Base-by-base conservation (phyloP, 2,888 invertebrate species). In the Himalopsyche japonica region DNA sequence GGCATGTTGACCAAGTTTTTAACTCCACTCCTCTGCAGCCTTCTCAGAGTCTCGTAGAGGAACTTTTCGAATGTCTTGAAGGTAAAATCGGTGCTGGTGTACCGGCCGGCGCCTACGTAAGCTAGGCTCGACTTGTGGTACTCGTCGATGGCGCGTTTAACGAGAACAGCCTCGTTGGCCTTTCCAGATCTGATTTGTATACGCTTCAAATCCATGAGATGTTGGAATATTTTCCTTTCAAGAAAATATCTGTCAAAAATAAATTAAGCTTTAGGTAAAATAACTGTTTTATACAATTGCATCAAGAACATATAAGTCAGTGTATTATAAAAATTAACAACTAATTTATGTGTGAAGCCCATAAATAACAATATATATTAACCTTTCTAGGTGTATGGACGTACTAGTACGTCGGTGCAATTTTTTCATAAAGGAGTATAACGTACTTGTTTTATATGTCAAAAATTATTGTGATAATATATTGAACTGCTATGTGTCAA, bases 191-290 rank as follows among this genome's bases (percentile, higher is more conserved):
- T 94, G 88, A 98, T 98, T 91, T 98, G 98, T 87, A 97, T 93
- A 81, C 98, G 94, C 90, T 98, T 98, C 81, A 98, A 91, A 89
- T 98, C 98, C 88, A 98, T 93, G 84, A 98, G 93, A 90, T 98
- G 98, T 89, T 98, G 97, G 90, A 98, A 98, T 88, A 98, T 96
- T 89, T 97, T 96, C 85, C 98, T 93, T 90, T 98, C 98, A 89
- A 97, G 94, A 88, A 98, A 97, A 90, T 98, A 98, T 89, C 98
- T 95, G 90, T 86, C 92, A 89, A 37, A 84, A 48, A 47, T n/a
- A 48, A n/a, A n/a, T n/a, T n/a, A n/a, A n/a, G n/a, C n/a, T n/a
- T n/a, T n/a, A n/a, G n/a, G n/a, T n/a, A n/a, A n/a, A n/a, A 86
- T 85, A 84, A 85, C 20, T 20, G 2, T 3, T 8, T 37, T 37